A percentile compares a stretch with the other conserved stretches of the same genome.
These are phyloP conservation scores for Virgularia gustaviana DNA, from an alignment of 92 coral and sea anemone genomes.

Conservation along the genomic window DNA sequence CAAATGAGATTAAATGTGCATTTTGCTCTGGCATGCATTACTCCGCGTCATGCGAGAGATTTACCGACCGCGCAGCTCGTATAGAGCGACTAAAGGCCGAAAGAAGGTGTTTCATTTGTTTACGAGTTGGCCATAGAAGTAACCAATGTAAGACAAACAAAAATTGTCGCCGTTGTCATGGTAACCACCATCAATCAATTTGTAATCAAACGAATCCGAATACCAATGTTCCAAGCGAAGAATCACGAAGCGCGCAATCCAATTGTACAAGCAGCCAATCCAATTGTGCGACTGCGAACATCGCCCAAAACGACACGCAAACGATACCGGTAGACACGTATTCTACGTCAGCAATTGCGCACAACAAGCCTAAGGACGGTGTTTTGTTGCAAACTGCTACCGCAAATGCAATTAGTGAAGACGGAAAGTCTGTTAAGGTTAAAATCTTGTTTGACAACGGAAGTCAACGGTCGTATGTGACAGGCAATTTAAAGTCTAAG, in stretches of 20 bases:
- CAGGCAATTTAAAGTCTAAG: slow-evolving; percentile 2
- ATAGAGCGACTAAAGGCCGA: slow-evolving; percentile 43
- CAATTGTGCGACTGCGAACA: no score
- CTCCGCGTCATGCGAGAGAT: slow-evolving; percentile 51
- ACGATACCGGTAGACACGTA: not conserved
- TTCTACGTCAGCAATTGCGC: no score
- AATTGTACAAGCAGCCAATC: no score
- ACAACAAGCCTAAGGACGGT: no score
- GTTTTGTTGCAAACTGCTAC: slow-evolving; percentile 62
- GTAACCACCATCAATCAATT: slow-evolving; percentile 58
- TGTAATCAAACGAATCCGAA: no score
- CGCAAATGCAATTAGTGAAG: slow-evolving; percentile 55
- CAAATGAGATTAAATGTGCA: slow-evolving; percentile 37
- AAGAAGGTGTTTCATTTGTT: slow-evolving; percentile 52
- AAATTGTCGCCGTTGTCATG: slow-evolving; percentile 52
- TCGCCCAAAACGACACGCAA: no score
- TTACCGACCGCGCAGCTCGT: slow-evolving; percentile 42
- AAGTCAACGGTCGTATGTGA: slow-evolving; percentile 11
- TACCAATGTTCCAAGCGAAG: slow-evolving; percentile 5
- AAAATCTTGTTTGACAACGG: slow-evolving; percentile 25
- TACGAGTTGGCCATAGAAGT: slow-evolving; percentile 49
- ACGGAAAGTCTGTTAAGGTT: slow-evolving; percentile 37
- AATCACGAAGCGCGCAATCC: no score
- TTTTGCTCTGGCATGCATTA: slow-evolving; percentile 52
- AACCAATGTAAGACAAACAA: slow-evolving; percentile 21